Base-by-base conservation (phyloP, 64 coral and sea anemone genomes). In the Montipora foliosa region DNA sequence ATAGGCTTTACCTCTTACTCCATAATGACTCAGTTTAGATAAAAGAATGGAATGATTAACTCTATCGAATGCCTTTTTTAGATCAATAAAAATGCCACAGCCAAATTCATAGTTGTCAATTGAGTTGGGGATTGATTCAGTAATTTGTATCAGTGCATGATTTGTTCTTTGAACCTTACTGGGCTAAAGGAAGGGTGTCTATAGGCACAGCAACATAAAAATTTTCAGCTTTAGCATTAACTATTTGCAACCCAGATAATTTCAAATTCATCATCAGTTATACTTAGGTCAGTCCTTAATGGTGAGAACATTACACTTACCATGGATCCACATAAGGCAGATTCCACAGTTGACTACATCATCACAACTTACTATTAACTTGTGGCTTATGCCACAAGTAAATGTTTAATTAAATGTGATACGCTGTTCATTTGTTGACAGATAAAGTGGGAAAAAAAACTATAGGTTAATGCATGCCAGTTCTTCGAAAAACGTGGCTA, bases 221-320 rank as follows among this genome's bases (percentile, higher is more conserved):
- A 45, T 91, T 82, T 64, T 81, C 82, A 14, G 11, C 21, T 71
- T 79, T 67, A 6, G 52, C 0, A 20, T 81, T 82, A 44, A 49
- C 17, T 4, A 80, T 91, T 70, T 91, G 22, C 89, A 51, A 91
- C 44, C 76, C 58, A 91, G 17, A 91, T 62, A 44, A 61, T 69
- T 66, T 91, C 78, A 91, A 91, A 91, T 13, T 92, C 89, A 82
- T 91, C 64, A 83, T 72, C 84, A 70, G 44, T 87, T 72, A 44
- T 87, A 6, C 67, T 72, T 46, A 87, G 10, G 10, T 55, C 10
- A 55, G 12, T 67, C 62, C 16, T 67, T 0, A 67, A 67, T 13
- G 62, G 81, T 84, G 64, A 84, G 21, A 84, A 59, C 22, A 84
- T 84, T 84, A 84, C 81, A 84, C 55, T 84, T 84, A 20, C 17